These are phyloP conservation scores for Crotalus helleri DNA, from an alignment of 2,113 vertebrate genomes.

Conservation along the genomic window DNA sequence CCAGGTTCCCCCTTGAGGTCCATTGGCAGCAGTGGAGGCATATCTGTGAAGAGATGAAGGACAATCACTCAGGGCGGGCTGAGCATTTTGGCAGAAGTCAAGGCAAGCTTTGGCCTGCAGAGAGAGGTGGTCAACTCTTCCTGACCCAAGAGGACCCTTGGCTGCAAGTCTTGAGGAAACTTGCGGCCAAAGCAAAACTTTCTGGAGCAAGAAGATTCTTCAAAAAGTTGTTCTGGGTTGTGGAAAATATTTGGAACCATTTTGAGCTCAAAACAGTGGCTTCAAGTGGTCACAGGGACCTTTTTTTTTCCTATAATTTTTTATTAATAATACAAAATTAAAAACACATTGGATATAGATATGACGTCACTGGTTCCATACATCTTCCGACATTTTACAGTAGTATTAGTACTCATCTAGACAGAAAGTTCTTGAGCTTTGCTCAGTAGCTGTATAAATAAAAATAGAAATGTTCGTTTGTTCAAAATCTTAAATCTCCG, in stretches of 20 bases:
- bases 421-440: no score
- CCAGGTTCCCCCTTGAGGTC: constrained; percentile 95
- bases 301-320: no score
- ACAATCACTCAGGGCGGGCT: not conserved
- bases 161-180: not conserved
- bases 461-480: no score
- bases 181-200: not conserved
- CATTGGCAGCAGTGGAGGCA: constrained; percentile 81
- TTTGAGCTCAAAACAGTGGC: not conserved
- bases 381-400: no score
- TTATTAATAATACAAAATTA: no score
- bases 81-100: not conserved
- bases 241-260: not conserved
- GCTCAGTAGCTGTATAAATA: no score
- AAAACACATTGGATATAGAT: no score
- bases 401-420: no score
- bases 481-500: no score
- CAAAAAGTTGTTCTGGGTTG: not conserved
- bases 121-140: not conserved
- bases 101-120: not conserved
- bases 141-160: not conserved
- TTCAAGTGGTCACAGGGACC: not conserved
- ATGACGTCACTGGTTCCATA: no score
- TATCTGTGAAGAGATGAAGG: constrained; percentile 76
- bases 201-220: not conserved